These are phyloP conservation scores for Oncorhynchus masou DNA, from an alignment of 2,113 vertebrate species.

Conservation along the genomic window DNA sequence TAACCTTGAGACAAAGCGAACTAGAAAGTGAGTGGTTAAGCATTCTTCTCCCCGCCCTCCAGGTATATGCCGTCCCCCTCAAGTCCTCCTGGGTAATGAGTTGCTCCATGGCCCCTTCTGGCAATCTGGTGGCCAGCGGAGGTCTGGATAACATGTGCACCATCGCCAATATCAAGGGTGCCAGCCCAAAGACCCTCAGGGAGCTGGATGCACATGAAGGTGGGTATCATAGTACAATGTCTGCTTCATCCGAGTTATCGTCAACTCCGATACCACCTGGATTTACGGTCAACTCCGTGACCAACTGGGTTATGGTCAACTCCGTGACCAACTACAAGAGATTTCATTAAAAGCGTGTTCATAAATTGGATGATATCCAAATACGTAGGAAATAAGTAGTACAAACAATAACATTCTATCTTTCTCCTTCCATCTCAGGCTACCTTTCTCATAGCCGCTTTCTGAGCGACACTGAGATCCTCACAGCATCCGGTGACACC, in stretches of 20 bases:
- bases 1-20: background rate
- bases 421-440: slow-evolving; percentile 52
- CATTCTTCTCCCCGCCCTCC: background rate
- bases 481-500: slow-evolving; percentile 78
- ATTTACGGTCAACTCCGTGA: background rate
- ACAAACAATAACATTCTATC: background rate
- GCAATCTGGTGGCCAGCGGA: slow-evolving; percentile 75
- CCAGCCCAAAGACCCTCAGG: slow-evolving; percentile 70
- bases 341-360: background rate
- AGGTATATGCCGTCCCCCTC: slow-evolving; percentile 75
- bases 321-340: background rate
- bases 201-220: slow-evolving; percentile 78
- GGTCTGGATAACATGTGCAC: slow-evolving; percentile 79
- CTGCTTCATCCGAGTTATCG: background rate
- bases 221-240: slow-evolving; percentile 18
- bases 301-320: no score
- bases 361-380: background rate
- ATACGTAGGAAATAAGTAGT: background rate
- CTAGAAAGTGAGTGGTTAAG: background rate
- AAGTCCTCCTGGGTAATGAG: slow-evolving; percentile 83
- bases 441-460: slow-evolving; percentile 77
- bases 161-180: slow-evolving; percentile 71
- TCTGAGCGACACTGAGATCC: slow-evolving; percentile 73
- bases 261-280: background rate
- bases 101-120: slow-evolving; percentile 75